A percentile compares a stretch with the other conserved stretches of the same genome.
Evolutionary conservation across 2,113 vertebrate species (phyloP).

Genomic region (Erythrocebus patas): DNA sequence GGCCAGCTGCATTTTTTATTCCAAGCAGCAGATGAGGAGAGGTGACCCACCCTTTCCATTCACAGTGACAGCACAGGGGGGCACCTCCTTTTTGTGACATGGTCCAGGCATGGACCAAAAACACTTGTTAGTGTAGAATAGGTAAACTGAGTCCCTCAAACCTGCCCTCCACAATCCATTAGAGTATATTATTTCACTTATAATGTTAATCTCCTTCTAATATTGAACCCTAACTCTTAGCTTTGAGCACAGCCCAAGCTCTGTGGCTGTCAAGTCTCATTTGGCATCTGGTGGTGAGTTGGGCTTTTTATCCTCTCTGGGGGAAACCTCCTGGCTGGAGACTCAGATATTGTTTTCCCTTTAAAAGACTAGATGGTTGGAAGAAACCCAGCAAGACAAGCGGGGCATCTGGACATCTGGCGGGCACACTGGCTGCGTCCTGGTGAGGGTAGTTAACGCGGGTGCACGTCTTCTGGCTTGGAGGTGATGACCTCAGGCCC

Average conservation of each 20-base stretch:
- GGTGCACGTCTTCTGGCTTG: not conserved
- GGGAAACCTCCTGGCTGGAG: not conserved
- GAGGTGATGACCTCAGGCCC: not conserved
- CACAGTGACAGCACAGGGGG: conserved; percentile 13
- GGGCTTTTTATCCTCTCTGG: not conserved
- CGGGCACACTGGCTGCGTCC: not conserved
- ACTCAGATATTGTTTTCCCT: not conserved
- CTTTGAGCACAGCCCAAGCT: rapidly evolving
- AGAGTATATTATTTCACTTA: rapidly evolving
- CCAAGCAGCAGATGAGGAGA: conserved; percentile 35
- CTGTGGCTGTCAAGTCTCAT: rapidly evolving
- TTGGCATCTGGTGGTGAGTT: not conserved
- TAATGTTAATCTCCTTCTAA: rapidly evolving
- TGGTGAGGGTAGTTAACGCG: not conserved
- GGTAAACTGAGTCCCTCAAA: rapidly evolving
- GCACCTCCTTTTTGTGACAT: not conserved
- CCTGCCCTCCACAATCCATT: not conserved
- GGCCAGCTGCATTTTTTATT: conserved; percentile 5
- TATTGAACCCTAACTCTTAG: rapidly evolving
- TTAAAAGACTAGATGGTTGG: not conserved
- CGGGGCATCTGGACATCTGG: not conserved
- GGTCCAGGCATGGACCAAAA: not conserved
- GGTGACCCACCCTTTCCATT: not conserved
- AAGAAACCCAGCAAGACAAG: not conserved
- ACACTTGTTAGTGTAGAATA: not conserved